Percentiles rank a stretch among this genome's conserved stretches.
Evolutionary conservation across 2,113 vertebrate species (phyloP).

Genomic region (Callionymus lyra): DNA sequence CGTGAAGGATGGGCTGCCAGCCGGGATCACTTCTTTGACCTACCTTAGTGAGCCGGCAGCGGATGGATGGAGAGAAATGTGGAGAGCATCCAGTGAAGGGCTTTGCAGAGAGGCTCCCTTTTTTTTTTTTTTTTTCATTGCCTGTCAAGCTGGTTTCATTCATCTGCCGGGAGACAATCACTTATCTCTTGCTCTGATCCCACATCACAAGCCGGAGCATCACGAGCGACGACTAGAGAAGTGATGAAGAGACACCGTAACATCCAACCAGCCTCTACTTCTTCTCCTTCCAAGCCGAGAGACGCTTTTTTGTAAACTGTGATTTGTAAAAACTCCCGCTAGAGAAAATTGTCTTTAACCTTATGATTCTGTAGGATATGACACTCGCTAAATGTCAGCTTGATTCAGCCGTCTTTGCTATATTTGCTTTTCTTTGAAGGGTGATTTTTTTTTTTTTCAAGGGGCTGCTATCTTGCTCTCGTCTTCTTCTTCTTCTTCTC

Average conservation of each 20-base stretch:
- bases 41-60: constrained; percentile 47
- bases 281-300: too few species aligned
- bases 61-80: constrained; percentile 29
- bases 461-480: constrained; percentile 15
- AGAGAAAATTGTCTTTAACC: constrained; percentile 28
- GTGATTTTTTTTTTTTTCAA: constrained; percentile 18
- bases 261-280: too few species aligned
- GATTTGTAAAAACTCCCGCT: constrained; percentile 7
- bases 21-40: constrained; percentile 58
- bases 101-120: constrained; percentile 5
- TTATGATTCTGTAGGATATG: constrained; percentile 25
- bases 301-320: too few species aligned
- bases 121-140: constrained; percentile 39
- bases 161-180: constrained; percentile 42
- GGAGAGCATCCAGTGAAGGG: background rate
- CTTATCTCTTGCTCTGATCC: constrained; percentile 38
- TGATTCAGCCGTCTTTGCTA: constrained; percentile 36
- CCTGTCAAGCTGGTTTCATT: constrained; percentile 30
- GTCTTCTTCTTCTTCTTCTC: constrained; percentile 1
- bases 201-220: constrained; percentile 36
- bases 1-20: constrained; percentile 56
- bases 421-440: constrained; percentile 35
- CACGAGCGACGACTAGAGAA: constrained; percentile 43
- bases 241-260: constrained; percentile 29
- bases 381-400: background rate